These are phyloP conservation scores for Colinus virginianus DNA, from an alignment of 2,113 vertebrate species.

Conservation along the genomic window DNA sequence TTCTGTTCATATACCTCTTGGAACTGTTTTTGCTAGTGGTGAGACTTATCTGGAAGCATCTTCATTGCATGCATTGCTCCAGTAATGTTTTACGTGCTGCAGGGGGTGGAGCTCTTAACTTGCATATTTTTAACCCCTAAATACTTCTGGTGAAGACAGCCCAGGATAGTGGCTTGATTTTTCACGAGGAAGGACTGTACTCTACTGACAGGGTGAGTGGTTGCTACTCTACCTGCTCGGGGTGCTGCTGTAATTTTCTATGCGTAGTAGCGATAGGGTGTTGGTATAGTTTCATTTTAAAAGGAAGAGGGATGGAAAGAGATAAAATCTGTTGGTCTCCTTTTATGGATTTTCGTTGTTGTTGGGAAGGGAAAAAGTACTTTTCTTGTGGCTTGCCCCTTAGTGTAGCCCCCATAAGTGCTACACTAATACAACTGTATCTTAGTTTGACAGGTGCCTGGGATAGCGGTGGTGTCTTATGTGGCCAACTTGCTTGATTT, in stretches of 20 bases:
- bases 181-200: neutral
- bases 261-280: neutral
- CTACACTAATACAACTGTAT: neutral
- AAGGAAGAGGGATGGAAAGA: neutral
- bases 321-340: neutral
- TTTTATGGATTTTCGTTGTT: neutral
- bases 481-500: neutral
- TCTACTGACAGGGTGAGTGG: neutral
- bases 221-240: neutral
- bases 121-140: slow-evolving; percentile 9
- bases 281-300: neutral
- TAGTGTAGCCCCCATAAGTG: neutral
- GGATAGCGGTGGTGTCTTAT: neutral
- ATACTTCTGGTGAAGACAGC: neutral
- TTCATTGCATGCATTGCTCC: neutral
- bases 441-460: neutral
- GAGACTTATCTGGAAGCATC: neutral
- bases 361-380: neutral
- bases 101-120: neutral
- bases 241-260: neutral
- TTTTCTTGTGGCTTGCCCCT: neutral
- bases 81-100: neutral
- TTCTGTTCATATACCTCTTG: neutral
- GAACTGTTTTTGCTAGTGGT: accelerated
- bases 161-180: neutral